phyloP scores from a whole-genome alignment of 2,113 vertebrate species.

The Eonycteris spelaea region DNA sequence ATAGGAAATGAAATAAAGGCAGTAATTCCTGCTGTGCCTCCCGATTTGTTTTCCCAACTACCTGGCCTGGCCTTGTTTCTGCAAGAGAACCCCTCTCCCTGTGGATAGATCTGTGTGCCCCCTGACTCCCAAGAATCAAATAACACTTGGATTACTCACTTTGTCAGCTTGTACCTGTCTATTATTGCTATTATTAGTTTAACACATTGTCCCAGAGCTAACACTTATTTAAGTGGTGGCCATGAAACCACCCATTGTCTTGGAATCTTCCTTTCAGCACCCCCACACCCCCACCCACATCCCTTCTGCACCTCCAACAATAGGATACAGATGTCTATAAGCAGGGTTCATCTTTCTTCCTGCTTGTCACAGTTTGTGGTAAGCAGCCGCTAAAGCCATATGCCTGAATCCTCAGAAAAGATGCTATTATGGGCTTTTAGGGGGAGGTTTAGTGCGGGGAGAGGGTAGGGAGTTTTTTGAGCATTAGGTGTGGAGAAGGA shows the following conservation, averaged over 20 bases:
- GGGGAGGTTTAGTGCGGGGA: background rate
- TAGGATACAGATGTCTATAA: background rate
- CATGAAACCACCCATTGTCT: background rate
- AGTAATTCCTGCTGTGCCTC: rapidly evolving
- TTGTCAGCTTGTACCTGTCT: background rate
- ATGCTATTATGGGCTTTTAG: background rate
- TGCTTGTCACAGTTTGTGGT: background rate
- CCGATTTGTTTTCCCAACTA: background rate
- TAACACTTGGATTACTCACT: background rate
- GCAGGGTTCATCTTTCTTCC: background rate
- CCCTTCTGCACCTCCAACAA: rapidly evolving
- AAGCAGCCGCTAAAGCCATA: background rate
- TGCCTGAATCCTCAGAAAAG: background rate
- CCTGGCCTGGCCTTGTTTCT: background rate
- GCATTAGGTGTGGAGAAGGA: background rate
- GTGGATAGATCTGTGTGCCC: too few relatives aligned
- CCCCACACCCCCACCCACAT: too few relatives aligned
- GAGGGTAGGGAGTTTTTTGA: background rate
- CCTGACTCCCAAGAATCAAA: background rate
- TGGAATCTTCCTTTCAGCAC: background rate
- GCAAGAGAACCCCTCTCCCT: background rate
- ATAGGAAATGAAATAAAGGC: background rate
- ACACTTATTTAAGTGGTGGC: background rate
- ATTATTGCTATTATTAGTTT: background rate
- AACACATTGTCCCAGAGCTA: background rate